Evolutionary conservation across 2,888 invertebrate genomes (phyloP), one percentile per base, ranked within the genome.

Genomic region (Ophion costatus): DNA sequence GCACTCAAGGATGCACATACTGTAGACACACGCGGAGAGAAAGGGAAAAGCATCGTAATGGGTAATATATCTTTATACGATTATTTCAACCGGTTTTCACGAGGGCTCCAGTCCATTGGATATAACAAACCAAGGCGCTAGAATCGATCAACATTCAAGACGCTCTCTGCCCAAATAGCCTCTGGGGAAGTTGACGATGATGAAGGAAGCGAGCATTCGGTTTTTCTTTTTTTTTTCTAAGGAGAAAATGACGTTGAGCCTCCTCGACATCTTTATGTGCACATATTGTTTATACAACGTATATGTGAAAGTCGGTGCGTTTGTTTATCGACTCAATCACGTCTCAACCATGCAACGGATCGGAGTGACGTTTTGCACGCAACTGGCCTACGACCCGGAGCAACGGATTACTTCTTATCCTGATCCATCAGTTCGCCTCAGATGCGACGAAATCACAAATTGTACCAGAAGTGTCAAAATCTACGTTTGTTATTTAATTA

Each of bases 71-170:
- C 59, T 64, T 24, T 66, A 59, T 67, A 74, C 67, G 67, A 73
- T 67, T 66, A 42, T 64, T 71, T 79, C 79, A 73, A 85, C 85
- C 82, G 82, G 85, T 85, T 85, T 66, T 80, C 33, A 56, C 82
- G 61, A 80, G 42, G 61, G 79, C 64, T 24, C 22, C 70, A 0
- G 38, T 56, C 82, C 78, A 82, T 85, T 85, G 73, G 85, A 85
- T 80, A 70, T 67, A 80, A 63, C 45, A 51, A 74, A 45, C 80
- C 57, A 61, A 80, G 22, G 74, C 82, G 45, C 64, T 20, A 66
- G 79, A 82, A 85, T 80, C 84, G 51, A 82, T 82, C 82, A 76
- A 85, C 85, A 80, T 84, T 82, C 82, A 57, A 79, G 75, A 71
- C 45, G 79, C 79, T 85, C 71, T 63, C 29, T 67, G 73, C 42